A percentile compares a stretch with the other conserved stretches of the same genome.
These are phyloP conservation scores for Coccyzus lansbergi DNA, from an alignment of 2,797 vertebrate species.

Conservation along the genomic window DNA sequence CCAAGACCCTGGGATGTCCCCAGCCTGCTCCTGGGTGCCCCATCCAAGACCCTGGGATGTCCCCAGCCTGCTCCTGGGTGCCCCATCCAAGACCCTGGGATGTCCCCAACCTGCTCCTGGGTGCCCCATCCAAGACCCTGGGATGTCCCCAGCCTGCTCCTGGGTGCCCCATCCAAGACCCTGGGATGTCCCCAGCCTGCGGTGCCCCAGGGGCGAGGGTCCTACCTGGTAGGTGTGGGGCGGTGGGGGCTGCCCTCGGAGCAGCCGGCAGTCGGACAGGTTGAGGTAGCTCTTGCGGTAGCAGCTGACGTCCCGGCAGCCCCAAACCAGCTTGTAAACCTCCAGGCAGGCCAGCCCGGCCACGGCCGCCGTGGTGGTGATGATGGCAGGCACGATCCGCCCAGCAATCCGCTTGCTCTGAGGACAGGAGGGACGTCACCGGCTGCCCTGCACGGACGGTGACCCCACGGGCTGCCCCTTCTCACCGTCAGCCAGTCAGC, in stretches of 20 bases:
- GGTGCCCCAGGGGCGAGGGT: background rate
- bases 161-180: background rate
- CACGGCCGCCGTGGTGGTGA: slow-evolving; percentile 86
- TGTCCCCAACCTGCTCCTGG: background rate
- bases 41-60: background rate
- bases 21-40: too few species aligned
- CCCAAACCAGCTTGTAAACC: slow-evolving; percentile 86
- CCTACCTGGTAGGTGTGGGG: slow-evolving; percentile 81
- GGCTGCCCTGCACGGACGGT: accelerated
- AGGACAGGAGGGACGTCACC: background rate
- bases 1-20: accelerated
- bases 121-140: background rate
- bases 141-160: too few species aligned
- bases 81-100: background rate
- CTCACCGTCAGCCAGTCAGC: slow-evolving; percentile 74
- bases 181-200: background rate
- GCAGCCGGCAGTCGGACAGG: slow-evolving; percentile 74
- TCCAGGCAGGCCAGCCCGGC: slow-evolving; percentile 89
- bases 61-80: too few species aligned
- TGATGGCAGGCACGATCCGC: slow-evolving; percentile 88
- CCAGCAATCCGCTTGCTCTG: slow-evolving; percentile 88
- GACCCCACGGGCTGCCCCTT: background rate
- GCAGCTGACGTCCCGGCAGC: slow-evolving; percentile 63
- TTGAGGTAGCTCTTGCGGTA: slow-evolving; percentile 81
- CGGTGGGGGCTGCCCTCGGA: slow-evolving; percentile 55